phyloP scores from a whole-genome alignment of 2,113 vertebrate genomes.

The western clawed frog (Xenopus tropicalis) region UCB_Xtro_10.0 CM004447.2:2718001-2718500 shows the following conservation, averaged over 20 bases:
- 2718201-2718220: conserved; percentile 60
- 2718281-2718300: background rate
- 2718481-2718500: conserved; percentile 91
- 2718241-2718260: background rate
- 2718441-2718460: conserved; percentile 77
- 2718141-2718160: conserved; percentile 47
- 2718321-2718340: too few relatives aligned
- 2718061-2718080: too few relatives aligned
- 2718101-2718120: too few relatives aligned
- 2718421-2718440: conserved; percentile 80
- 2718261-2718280: background rate
- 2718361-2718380: too few relatives aligned
- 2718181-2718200: conserved; percentile 81
- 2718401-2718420: conserved; percentile 75
- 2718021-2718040: too few relatives aligned
- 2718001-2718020: too few relatives aligned
- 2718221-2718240: background rate
- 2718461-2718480: conserved; percentile 85
- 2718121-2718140: conserved; percentile 47
- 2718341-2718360: too few relatives aligned
- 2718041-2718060: too few relatives aligned
- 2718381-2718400: background rate
- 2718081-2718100: too few relatives aligned
- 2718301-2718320: too few relatives aligned
- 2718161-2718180: conserved; percentile 70